phyloP scores from a whole-genome alignment of 2,113 vertebrate genomes.

The Dicaeum eximium region DNA sequence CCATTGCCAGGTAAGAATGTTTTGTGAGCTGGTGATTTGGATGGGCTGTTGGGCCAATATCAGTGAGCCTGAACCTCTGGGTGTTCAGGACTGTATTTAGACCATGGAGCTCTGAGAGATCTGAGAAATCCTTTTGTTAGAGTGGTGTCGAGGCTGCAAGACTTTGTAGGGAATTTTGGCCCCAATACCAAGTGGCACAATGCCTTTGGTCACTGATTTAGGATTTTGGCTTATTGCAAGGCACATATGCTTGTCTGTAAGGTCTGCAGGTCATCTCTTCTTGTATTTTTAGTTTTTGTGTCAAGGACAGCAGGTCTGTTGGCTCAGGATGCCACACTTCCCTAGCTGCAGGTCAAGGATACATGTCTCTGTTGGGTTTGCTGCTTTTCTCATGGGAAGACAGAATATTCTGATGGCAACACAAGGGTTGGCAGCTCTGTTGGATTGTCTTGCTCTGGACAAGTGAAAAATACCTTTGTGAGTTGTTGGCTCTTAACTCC shows the following conservation, averaged over 20 bases:
- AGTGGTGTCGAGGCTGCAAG: neutral
- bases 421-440: neutral
- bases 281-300: neutral
- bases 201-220: neutral
- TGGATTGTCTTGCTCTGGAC: neutral
- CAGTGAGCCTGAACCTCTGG: neutral
- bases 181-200: accelerated
- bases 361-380: neutral
- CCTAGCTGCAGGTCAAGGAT: neutral
- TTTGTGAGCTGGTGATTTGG: neutral
- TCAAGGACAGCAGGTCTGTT: neutral
- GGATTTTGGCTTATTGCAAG: neutral
- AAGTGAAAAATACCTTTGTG: neutral
- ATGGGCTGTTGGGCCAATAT: neutral
- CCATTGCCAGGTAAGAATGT: neutral
- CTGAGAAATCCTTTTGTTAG: neutral
- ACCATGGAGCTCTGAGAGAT: neutral
- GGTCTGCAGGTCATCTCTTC: neutral
- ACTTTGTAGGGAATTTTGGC: neutral
- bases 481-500: neutral
- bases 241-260: neutral
- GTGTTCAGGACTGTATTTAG: neutral
- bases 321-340: neutral
- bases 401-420: neutral
- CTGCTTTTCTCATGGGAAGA: neutral